These are phyloP conservation scores for Triplophysa bombifrons DNA, from an alignment of 2,797 vertebrate genomes.

Conservation along the genomic window DNA sequence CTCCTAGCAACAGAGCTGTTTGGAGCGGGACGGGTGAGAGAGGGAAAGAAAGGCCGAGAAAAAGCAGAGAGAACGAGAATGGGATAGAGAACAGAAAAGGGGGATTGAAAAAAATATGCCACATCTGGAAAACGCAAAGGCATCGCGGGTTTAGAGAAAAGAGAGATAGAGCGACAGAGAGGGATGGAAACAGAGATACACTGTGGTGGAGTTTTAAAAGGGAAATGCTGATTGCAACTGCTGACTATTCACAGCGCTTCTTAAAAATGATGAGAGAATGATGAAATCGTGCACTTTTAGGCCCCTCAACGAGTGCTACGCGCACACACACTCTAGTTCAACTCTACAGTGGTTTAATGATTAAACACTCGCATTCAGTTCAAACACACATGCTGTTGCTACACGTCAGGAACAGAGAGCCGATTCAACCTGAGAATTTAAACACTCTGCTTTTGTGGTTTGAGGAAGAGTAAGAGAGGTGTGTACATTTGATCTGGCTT, in stretches of 20 bases:
- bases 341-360: conserved; percentile 59
- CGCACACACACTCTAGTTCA: conserved; percentile 35
- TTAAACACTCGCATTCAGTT: conserved; percentile 60
- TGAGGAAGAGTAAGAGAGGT: conserved; percentile 19
- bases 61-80: conserved; percentile 49
- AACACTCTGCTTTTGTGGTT: conserved; percentile 36
- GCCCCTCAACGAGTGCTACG: conserved; percentile 70
- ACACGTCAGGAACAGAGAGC: conserved; percentile 39
- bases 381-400: conserved; percentile 62
- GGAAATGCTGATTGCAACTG: conserved; percentile 72
- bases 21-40: conserved; percentile 78
- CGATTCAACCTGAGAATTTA: conserved; percentile 35
- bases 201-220: conserved; percentile 58
- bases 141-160: conserved; percentile 72
- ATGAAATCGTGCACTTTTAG: conserved; percentile 71
- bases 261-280: conserved; percentile 69
- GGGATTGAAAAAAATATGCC: conserved; percentile 67
- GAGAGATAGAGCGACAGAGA: conserved; percentile 20
- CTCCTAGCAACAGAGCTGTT: conserved; percentile 87
- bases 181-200: conserved; percentile 15
- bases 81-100: conserved; percentile 74
- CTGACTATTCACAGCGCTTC: conserved; percentile 74
- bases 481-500: conserved; percentile 27
- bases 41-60: conserved; percentile 53
- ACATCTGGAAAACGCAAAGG: conserved; percentile 75